phyloP scores from a whole-genome alignment of 2,888 invertebrate species.

The Drepana falcataria region DNA sequence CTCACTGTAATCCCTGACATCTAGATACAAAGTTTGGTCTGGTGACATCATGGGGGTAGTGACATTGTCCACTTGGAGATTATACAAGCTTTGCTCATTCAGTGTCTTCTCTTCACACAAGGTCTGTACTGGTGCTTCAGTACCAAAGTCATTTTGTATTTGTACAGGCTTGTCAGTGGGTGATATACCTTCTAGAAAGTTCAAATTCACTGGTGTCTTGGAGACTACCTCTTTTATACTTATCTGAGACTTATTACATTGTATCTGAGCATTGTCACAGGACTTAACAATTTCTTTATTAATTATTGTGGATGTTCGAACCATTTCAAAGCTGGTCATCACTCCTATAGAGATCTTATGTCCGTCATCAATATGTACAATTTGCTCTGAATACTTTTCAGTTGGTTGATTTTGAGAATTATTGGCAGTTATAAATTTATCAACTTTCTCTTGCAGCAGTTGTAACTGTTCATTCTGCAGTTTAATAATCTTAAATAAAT shows the following conservation, averaged over 20 bases:
- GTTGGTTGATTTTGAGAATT: slow-evolving; percentile 33
- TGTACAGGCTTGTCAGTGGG: slow-evolving; percentile 30
- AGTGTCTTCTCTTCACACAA: slow-evolving; percentile 56
- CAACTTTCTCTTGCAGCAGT: slow-evolving; percentile 81
- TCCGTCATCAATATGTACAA: slow-evolving; percentile 51
- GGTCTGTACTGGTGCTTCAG: slow-evolving; percentile 21
- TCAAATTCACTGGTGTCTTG: slow-evolving; percentile 45
- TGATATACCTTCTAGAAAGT: slow-evolving; percentile 66
- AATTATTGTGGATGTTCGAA: slow-evolving; percentile 65
- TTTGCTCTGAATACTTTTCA: slow-evolving; percentile 47
- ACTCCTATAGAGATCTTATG: slow-evolving; percentile 83
- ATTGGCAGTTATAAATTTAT: slow-evolving; percentile 64
- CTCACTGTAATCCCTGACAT: slow-evolving; percentile 71
- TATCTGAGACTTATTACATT: slow-evolving; percentile 64
- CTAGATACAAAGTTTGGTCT: slow-evolving; percentile 66
- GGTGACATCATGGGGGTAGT: slow-evolving; percentile 67
- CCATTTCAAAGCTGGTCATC: slow-evolving; percentile 85
- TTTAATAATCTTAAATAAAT: slow-evolving; percentile 82
- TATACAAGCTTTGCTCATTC: slow-evolving; percentile 67
- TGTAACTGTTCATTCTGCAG: slow-evolving; percentile 83
- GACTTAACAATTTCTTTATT: slow-evolving; percentile 58
- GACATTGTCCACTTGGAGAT: slow-evolving; percentile 69
- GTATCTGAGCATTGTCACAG: slow-evolving; percentile 57
- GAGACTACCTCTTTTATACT: slow-evolving; percentile 61
- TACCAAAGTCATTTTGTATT: slow-evolving; percentile 9